Evolutionary conservation across 1,140 invertebrate genomes (phyloP).

Genomic region (Limonius californicus): DNA sequence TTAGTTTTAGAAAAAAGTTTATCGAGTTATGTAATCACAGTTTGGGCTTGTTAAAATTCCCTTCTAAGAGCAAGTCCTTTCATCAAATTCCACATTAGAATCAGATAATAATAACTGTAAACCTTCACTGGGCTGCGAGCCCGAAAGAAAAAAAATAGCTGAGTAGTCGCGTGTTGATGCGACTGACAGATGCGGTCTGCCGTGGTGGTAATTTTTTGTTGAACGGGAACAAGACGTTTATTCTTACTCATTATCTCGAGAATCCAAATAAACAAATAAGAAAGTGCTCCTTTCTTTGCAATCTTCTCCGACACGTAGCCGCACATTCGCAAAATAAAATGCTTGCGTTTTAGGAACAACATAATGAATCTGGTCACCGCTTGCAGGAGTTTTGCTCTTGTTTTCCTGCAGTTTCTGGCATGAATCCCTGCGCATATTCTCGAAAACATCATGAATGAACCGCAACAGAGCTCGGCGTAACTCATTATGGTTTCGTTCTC

Average conservation of each 20-base stretch:
- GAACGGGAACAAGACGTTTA: constrained; percentile 7
- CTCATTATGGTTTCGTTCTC: neutral
- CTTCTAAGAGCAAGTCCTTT: too few relatives aligned
- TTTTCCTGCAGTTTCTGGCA: constrained; percentile 7
- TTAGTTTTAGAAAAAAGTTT: too few relatives aligned
- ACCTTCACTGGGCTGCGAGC: too few relatives aligned
- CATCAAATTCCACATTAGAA: too few relatives aligned
- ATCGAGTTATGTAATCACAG: too few relatives aligned
- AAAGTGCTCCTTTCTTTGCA: constrained; percentile 3
- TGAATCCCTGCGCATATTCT: neutral
- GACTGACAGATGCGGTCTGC: neutral
- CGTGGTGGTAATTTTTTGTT: constrained; percentile 1
- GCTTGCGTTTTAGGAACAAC: neutral
- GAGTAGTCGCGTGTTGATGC: neutral
- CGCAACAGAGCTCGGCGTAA: neutral
- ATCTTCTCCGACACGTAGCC: neutral
- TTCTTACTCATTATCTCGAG: constrained; percentile 1
- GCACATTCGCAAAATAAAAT: neutral
- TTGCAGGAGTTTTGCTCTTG: neutral
- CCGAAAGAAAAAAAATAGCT: neutral
- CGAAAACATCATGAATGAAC: constrained; percentile 8
- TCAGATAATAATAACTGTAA: too few relatives aligned
- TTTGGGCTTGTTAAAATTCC: too few relatives aligned
- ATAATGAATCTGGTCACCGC: neutral
- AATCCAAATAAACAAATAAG: constrained; percentile 11